phyloP scores from a whole-genome alignment of 2,113 vertebrate genomes.

The Equus przewalskii region DNA sequence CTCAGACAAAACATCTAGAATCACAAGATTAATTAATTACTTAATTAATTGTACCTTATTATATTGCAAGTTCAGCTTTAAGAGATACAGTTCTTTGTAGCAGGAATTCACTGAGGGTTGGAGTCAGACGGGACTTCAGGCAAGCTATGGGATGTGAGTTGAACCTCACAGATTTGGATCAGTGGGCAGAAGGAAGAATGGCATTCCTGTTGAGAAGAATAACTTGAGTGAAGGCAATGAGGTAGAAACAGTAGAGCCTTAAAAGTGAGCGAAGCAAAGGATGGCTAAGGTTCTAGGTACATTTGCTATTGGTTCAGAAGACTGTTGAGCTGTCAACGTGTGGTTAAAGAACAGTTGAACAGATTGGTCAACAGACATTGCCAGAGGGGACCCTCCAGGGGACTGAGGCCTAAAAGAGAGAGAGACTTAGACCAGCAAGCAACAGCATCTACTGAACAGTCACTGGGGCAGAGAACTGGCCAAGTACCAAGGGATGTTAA shows the following conservation, averaged over 20 bases:
- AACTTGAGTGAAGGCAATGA: background rate
- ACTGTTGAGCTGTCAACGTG: background rate
- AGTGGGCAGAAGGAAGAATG: background rate
- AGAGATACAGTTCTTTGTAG: rapidly evolving
- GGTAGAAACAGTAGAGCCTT: background rate
- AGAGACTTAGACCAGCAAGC: background rate
- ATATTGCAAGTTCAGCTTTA: background rate
- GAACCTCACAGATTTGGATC: background rate
- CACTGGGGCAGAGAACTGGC: background rate
- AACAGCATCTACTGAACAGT: rapidly evolving
- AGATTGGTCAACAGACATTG: background rate
- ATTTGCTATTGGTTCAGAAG: background rate
- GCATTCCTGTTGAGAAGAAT: background rate
- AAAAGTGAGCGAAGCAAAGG: background rate
- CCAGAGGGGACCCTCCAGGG: background rate
- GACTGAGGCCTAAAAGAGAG: background rate
- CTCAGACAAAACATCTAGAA: background rate
- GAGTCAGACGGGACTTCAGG: background rate
- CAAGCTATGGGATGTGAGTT: background rate
- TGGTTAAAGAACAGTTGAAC: background rate
- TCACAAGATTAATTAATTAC: background rate
- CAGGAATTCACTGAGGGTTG: background rate
- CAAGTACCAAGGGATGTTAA: rapidly evolving
- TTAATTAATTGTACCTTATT: background rate
- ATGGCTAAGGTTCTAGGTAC: background rate